Base-by-base conservation (phyloP, 2,113 vertebrate species). In the Limanda limanda region DNA sequence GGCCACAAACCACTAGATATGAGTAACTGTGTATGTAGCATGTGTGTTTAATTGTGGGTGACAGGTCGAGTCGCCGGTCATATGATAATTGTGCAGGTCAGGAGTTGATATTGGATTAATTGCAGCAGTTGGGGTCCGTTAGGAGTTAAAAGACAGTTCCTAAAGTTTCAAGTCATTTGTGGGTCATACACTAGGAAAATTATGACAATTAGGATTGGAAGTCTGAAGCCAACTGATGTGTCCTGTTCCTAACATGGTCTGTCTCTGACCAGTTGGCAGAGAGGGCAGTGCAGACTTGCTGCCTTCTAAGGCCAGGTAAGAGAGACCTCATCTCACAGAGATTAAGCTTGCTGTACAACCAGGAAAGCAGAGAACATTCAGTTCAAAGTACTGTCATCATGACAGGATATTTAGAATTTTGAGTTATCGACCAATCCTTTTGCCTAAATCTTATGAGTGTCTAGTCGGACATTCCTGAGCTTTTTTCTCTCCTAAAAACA, bases 271-370 rank as follows among this genome's bases (percentile, higher is more conserved):
- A 63, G 55, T n/a, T 71, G 42, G 55, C 77, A 66, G 66, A 75
- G 54, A 37, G 62, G 74, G 67, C 58, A 78, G 52, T 9, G 64
- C 57, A 55, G 25, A 86, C 24, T 78, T 63, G 62, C 64, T 82
- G 56, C 87, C 81, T 84, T 91, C 63, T 87, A 86, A 79, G 84
- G 85, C 55, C 85, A 79, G 71, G 65, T 82, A 71, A 77, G 71
- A 71, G 10, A 13, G 56, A 67, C 20, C 37, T 48, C 10, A 40
- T 74, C 72, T 24, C 11, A 40, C 48, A 51, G 25, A 71, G 76
- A 66, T 84, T 69, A 47, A 21, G 40, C 59, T 76, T 79, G 51
- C 71, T 4, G 2, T 61, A 70, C 48, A 79, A 71, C 56, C 67
- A 76, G 58, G 76, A 56, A 79, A 69, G 24, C 54, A 70, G 70